Conservation (phyloP, 2,888 invertebrate species). For the Philereme transversata region DNA sequence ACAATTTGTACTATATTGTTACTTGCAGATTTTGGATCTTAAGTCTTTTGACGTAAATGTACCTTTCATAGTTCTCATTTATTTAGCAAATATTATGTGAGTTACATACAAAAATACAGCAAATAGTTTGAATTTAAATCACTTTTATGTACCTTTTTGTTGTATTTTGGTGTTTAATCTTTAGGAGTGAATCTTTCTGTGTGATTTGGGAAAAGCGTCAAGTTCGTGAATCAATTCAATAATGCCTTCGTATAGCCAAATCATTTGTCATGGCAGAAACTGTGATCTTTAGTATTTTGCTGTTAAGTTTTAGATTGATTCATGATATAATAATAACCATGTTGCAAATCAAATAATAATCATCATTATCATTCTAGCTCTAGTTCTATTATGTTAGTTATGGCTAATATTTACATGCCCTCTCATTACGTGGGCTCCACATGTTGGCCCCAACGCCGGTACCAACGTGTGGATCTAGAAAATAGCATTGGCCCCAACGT, state of each 20-base stretch:
- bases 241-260: constrained; percentile 53
- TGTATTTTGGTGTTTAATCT: constrained; percentile 64
- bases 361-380: constrained; percentile 18
- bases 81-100: constrained; percentile 44
- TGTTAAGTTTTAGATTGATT: constrained; percentile 53
- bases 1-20: constrained; percentile 63
- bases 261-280: constrained; percentile 56
- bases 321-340: constrained; percentile 27
- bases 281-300: constrained; percentile 67
- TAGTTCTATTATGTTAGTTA: constrained; percentile 23
- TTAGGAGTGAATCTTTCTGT: constrained; percentile 47
- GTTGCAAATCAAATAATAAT: constrained; percentile 19
- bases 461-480: too few relatives aligned
- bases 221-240: constrained; percentile 51
- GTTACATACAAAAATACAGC: constrained; percentile 56
- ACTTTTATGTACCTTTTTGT: constrained; percentile 50
- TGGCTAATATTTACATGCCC: constrained; percentile 2
- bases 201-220: constrained; percentile 47
- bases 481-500: too few relatives aligned
- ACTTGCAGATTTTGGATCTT: constrained; percentile 69
- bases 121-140: constrained; percentile 45
- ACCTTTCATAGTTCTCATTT: constrained; percentile 62
- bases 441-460: too few relatives aligned
- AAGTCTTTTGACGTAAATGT: constrained; percentile 71
- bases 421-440: too few relatives aligned